Evolutionary conservation across 2,888 invertebrate genomes (phyloP).

Genomic region (Andrena praecox): DNA sequence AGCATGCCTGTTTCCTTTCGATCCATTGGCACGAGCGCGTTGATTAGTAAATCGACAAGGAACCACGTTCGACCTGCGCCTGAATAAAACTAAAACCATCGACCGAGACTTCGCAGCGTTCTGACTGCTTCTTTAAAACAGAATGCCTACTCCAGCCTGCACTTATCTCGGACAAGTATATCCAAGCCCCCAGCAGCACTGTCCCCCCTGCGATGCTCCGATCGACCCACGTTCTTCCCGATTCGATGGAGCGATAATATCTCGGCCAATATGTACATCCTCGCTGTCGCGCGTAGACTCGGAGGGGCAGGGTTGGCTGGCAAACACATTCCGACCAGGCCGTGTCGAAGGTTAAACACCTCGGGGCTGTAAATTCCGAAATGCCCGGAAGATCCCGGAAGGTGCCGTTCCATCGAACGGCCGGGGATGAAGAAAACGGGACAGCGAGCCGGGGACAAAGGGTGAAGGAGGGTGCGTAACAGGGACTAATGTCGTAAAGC

Average conservation of each 20-base stretch:
- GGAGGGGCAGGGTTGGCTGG: constrained; percentile 8
- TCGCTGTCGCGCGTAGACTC: neutral
- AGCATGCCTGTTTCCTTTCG: constrained; percentile 1
- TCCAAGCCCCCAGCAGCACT: constrained; percentile 4
- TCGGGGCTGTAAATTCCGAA: constrained; percentile 57
- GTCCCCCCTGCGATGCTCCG: neutral
- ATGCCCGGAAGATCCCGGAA: constrained; percentile 54
- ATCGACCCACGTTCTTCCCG: constrained; percentile 49
- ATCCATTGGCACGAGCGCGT: neutral
- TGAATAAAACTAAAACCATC: neutral
- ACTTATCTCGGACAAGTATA: constrained; percentile 4
- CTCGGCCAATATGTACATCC: constrained; percentile 75
- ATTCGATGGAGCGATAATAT: constrained; percentile 75
- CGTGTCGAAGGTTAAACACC: constrained; percentile 58
- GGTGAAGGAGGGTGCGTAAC: constrained; percentile 70
- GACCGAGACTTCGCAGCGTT: neutral
- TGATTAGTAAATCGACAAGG: neutral
- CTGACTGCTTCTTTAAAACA: neutral
- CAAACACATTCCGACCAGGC: constrained; percentile 47
- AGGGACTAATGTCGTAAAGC: constrained; percentile 84
- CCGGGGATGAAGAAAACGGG: constrained; percentile 15
- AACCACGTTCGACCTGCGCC: neutral
- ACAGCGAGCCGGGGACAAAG: constrained; percentile 48
- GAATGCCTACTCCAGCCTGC: neutral
- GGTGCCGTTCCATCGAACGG: constrained; percentile 10